Evolutionary conservation across 2,113 vertebrate species (phyloP).

Genomic region (Maccullochella peelii): DNA sequence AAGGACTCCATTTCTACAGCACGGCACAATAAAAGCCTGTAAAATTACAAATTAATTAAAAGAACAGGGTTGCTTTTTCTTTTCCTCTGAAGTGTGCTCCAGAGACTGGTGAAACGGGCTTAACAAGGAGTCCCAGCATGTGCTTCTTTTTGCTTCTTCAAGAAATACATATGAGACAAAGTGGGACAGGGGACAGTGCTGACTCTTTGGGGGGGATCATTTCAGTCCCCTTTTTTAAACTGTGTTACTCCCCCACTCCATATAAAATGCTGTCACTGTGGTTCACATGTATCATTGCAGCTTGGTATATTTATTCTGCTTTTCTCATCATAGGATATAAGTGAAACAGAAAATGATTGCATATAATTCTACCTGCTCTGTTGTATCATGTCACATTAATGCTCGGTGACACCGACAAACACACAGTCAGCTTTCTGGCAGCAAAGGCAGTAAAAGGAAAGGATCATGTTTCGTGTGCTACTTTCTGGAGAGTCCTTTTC

Average conservation of each 20-base stretch:
- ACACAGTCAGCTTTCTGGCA: conserved; percentile 21
- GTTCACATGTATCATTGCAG: conserved; percentile 9
- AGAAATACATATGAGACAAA: conserved; percentile 52
- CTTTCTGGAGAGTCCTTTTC: conserved; percentile 66
- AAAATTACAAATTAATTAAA: conserved; percentile 73
- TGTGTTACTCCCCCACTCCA: conserved; percentile 24
- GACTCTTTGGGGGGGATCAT: conserved; percentile 37
- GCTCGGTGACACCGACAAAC: conserved; percentile 11
- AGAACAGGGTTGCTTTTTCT: conserved; percentile 48
- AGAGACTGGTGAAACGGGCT: conserved; percentile 53
- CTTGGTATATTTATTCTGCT: not conserved
- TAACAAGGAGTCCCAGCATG: conserved; percentile 56
- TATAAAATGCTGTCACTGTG: conserved; percentile 27
- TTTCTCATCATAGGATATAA: not conserved
- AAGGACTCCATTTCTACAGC: conserved; percentile 45
- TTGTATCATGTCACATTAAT: conserved; percentile 16
- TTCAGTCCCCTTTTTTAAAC: conserved; percentile 33
- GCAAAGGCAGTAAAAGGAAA: conserved; percentile 20
- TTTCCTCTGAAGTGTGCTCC: conserved; percentile 65
- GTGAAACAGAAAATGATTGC: conserved; percentile 14
- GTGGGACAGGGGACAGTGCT: conserved; percentile 25
- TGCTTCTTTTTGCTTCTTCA: conserved; percentile 50
- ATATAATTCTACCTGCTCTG: conserved; percentile 18
- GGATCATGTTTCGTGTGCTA: conserved; percentile 44
- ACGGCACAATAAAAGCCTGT: conserved; percentile 41